Conservation (phyloP, 2,113 vertebrate species). For the Octodon degus region DNA sequence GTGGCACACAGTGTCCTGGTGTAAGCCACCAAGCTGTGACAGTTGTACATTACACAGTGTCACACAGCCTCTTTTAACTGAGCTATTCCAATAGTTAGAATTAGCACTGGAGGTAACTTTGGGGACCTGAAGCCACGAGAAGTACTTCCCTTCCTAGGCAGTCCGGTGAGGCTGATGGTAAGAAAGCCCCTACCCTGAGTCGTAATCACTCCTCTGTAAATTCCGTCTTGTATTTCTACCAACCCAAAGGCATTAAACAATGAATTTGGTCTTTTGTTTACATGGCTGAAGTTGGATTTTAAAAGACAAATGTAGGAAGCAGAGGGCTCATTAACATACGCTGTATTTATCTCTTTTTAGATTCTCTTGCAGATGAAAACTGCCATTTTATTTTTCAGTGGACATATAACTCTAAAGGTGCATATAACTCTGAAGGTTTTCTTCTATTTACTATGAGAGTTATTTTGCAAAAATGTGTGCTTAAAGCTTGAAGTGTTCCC, state of each 20-base stretch:
- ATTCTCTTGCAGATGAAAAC: slow-evolving; percentile 17
- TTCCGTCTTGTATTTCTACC: neutral
- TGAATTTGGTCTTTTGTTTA: neutral
- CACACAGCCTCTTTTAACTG: neutral
- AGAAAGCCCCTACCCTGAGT: neutral
- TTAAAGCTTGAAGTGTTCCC: no score
- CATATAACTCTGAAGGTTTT: neutral
- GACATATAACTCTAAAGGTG: neutral
- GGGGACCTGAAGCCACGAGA: neutral
- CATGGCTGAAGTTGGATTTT: neutral
- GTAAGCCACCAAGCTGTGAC: neutral
- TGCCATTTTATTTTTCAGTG: slow-evolving; percentile 12
- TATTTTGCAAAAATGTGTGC: no score
- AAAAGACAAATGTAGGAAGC: neutral
- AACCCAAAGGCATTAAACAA: neutral
- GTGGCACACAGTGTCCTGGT: neutral
- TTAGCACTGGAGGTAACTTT: neutral
- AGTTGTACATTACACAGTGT: neutral
- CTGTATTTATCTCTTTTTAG: slow-evolving; percentile 19
- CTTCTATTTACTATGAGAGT: no score
- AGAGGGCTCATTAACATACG: neutral
- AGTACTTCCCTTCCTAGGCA: neutral
- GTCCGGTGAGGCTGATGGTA: neutral
- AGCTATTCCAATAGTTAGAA: neutral
- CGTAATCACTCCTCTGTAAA: neutral